Evolutionary conservation across 1,140 invertebrate genomes (phyloP).

Genomic region (Delia radicum): DNA sequence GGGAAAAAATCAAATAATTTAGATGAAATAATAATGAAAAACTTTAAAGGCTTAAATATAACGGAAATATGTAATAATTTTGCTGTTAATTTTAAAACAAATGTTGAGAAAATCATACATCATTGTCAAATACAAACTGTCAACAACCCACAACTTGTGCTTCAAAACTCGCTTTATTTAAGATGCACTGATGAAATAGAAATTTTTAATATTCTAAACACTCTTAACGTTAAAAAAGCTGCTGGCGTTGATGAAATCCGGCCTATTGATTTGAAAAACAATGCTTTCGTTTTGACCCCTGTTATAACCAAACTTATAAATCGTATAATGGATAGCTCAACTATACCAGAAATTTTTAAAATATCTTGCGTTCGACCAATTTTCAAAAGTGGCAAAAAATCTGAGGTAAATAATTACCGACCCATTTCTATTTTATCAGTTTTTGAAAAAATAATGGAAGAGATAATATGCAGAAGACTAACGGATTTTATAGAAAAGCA

Average conservation of each 20-base stretch:
- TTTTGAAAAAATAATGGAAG: not conserved
- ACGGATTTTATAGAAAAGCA: not conserved
- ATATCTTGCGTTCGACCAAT: not conserved
- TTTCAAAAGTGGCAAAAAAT: not conserved
- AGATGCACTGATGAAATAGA: not conserved
- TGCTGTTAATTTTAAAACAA: too few relatives aligned
- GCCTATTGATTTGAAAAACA: not conserved
- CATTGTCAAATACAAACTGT: too few relatives aligned
- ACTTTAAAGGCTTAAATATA: too few relatives aligned
- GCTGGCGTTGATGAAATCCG: not conserved
- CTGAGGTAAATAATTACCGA: not conserved
- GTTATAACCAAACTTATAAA: not conserved
- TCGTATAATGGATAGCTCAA: not conserved
- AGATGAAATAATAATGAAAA: too few relatives aligned
- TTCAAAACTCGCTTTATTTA: not conserved
- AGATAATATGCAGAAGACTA: not conserved
- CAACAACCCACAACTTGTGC: too few relatives aligned
- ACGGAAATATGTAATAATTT: too few relatives aligned
- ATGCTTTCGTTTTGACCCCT: not conserved
- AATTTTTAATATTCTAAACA: not conserved
- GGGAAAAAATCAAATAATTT: too few relatives aligned
- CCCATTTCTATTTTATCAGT: not conserved
- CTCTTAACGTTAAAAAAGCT: not conserved
- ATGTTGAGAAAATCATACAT: too few relatives aligned
- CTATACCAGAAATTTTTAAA: not conserved